These are phyloP conservation scores for Atherinosoma microstoma DNA, from an alignment of 2,797 vertebrate species.

Conservation along the genomic window DNA sequence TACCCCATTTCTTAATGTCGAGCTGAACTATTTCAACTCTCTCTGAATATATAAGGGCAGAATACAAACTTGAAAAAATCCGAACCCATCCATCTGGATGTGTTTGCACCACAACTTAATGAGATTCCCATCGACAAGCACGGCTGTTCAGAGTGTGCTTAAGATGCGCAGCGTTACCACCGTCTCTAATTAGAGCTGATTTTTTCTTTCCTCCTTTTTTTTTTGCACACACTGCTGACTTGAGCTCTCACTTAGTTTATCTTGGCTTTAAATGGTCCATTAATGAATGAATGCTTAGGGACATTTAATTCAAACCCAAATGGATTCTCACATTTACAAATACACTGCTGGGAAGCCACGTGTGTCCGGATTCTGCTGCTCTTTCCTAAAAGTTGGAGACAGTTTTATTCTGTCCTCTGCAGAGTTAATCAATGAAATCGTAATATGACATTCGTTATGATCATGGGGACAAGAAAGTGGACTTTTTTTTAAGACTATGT, in stretches of 20 bases:
- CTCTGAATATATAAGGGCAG: neutral
- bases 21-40: neutral
- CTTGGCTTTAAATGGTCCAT: conserved; percentile 33
- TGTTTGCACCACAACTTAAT: conserved; percentile 13
- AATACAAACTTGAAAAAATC: conserved; percentile 31
- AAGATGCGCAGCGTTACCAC: conserved; percentile 10
- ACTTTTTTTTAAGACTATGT: conserved; percentile 14
- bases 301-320: conserved; percentile 36
- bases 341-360: neutral
- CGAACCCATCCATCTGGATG: conserved; percentile 20
- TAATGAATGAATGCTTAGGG: conserved; percentile 46
- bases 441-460: neutral
- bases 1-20: conserved; percentile 4
- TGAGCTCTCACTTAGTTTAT: conserved; percentile 37
- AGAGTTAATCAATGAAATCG: conserved; percentile 14
- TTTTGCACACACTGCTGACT: conserved; percentile 35
- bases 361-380: neutral
- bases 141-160: conserved; percentile 28
- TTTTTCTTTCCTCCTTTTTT: neutral
- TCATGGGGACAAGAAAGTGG: conserved; percentile 9
- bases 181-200: conserved; percentile 35
- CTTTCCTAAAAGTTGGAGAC: conserved; percentile 14
- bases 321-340: conserved; percentile 38
- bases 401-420: conserved; percentile 8
- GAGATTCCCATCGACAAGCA: conserved; percentile 21